Percentiles rank a stretch among this genome's conserved stretches.
Evolutionary conservation across 2,113 vertebrate species (phyloP).

Genomic region (Lonchura striata): DNA sequence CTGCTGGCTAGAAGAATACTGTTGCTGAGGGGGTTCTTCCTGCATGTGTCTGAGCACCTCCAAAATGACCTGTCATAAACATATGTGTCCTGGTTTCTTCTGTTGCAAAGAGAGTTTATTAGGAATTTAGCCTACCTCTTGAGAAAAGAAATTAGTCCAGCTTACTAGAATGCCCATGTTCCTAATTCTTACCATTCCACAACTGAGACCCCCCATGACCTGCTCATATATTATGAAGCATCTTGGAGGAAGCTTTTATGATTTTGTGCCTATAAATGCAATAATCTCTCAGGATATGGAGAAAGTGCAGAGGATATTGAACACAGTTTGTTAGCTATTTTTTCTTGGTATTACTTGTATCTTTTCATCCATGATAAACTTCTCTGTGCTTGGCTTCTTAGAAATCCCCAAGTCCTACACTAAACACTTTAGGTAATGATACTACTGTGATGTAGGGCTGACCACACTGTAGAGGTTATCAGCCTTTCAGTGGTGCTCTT

Average conservation of each 20-base stretch:
- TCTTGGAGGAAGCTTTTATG: constrained; percentile 7
- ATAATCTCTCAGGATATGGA: not conserved
- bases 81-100: not conserved
- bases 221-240: constrained; percentile 33
- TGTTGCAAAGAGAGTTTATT: not conserved
- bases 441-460: not conserved
- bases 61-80: not conserved
- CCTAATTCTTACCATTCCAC: constrained; percentile 6
- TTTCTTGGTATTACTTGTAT: not conserved
- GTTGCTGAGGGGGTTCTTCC: not conserved
- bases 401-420: not conserved
- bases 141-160: not conserved
- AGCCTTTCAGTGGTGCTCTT: not conserved
- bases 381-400: not conserved
- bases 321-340: not conserved
- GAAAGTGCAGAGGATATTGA: not conserved
- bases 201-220: constrained; percentile 20
- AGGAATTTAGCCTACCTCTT: not conserved
- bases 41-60: not conserved
- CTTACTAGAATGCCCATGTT: not conserved
- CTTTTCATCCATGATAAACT: not conserved
- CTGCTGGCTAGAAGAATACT: not conserved
- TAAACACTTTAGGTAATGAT: not conserved
- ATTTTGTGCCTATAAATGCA: not conserved
- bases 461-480: not conserved